phyloP scores from a whole-genome alignment of 2,113 vertebrate genomes.

The Mungos mungo region DNA sequence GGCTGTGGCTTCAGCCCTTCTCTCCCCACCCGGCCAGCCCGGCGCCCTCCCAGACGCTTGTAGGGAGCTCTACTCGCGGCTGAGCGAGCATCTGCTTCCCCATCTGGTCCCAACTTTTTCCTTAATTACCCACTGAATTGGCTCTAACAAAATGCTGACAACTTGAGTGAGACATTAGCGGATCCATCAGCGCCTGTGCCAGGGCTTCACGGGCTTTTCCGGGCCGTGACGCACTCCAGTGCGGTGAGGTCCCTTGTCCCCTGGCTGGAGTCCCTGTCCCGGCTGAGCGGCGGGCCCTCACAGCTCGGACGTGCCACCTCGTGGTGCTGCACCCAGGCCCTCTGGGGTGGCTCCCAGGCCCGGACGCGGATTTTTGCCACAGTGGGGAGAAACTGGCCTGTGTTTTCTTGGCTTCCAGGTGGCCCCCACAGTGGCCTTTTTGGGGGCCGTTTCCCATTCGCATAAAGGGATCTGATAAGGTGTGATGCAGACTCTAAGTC shows the following conservation, averaged over 20 bases:
- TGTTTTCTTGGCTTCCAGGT: neutral
- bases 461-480: neutral
- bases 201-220: conserved; percentile 41
- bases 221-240: neutral
- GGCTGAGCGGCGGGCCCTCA: neutral
- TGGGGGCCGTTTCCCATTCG: neutral
- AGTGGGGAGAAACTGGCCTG: neutral
- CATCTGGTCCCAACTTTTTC: conserved; percentile 79
- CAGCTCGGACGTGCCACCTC: neutral
- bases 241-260: neutral
- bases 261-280: neutral
- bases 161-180: conserved; percentile 80
- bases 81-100: conserved; percentile 75
- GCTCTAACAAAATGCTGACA: conserved; percentile 79
- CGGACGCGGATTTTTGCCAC: neutral
- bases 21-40: neutral
- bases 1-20: neutral
- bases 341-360: neutral
- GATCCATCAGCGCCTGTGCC: conserved; percentile 63
- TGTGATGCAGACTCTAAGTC: neutral
- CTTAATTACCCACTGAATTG: conserved; percentile 81
- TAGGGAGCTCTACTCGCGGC: neutral
- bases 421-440: neutral
- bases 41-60: neutral
- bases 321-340: neutral